A percentile compares a stretch with the other conserved stretches of the same genome.
Conservation (phyloP, 2,888 invertebrate species). For the Erynnis tages region DNA sequence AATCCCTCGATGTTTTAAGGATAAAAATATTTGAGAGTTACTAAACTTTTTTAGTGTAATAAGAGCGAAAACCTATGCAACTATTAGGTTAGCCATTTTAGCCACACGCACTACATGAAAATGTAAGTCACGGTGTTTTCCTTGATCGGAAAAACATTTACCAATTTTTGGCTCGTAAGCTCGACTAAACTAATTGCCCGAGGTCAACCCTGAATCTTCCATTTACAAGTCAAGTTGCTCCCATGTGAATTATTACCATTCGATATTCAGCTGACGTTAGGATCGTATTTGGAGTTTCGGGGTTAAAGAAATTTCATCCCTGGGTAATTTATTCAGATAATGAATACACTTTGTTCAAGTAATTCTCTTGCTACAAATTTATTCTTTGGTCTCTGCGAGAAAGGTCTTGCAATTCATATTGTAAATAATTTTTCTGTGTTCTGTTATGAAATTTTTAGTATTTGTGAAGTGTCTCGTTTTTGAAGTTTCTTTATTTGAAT, state of each 20-base stretch:
- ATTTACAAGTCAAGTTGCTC: slow-evolving; percentile 28
- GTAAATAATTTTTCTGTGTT: too few relatives aligned
- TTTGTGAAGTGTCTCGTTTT: too few relatives aligned
- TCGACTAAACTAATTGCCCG: slow-evolving; percentile 24
- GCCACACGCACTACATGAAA: background rate
- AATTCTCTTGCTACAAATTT: background rate
- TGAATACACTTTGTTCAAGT: background rate
- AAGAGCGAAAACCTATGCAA: background rate
- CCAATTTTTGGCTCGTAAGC: slow-evolving; percentile 21
- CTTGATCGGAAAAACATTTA: slow-evolving; percentile 24
- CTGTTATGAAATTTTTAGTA: too few relatives aligned
- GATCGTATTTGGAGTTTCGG: background rate
- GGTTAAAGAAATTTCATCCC: background rate
- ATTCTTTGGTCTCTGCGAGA: too few relatives aligned
- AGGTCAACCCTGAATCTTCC: slow-evolving; percentile 29
- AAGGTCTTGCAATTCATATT: too few relatives aligned
- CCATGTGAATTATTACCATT: slow-evolving; percentile 24
- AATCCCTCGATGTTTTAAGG: too few relatives aligned
- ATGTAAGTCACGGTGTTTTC: slow-evolving; percentile 20
- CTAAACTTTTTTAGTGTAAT: too few relatives aligned
- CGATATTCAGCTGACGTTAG: slow-evolving; percentile 10
- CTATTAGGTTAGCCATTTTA: too few relatives aligned
- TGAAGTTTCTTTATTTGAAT: too few relatives aligned
- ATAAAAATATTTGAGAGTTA: too few relatives aligned
- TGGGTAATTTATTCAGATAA: background rate